These are phyloP conservation scores for Calypte anna DNA, from an alignment of 2,113 vertebrate species.

Conservation along the genomic window DNA sequence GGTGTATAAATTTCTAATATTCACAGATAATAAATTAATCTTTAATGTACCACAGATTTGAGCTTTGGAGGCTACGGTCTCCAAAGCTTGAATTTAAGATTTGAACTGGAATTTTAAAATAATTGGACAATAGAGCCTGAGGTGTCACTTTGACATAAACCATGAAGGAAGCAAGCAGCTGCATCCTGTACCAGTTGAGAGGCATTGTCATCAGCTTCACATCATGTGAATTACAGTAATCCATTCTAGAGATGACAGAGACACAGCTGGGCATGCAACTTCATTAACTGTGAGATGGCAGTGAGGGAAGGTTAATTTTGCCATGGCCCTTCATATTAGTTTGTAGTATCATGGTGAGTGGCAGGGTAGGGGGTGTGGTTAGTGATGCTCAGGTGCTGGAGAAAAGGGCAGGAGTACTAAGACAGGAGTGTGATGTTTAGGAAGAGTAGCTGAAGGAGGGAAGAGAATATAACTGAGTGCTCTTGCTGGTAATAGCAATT, in stretches of 20 bases:
- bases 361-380: not conserved
- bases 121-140: not conserved
- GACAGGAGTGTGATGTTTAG: not conserved
- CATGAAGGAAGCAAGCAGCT: not conserved
- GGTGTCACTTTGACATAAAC: not conserved
- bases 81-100: not conserved
- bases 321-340: not conserved
- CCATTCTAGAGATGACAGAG: not conserved
- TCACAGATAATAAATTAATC: not conserved
- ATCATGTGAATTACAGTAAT: not conserved
- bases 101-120: not conserved
- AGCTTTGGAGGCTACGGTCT: not conserved
- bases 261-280: not conserved
- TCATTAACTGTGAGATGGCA: not conserved
- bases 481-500: not conserved
- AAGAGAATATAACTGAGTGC: not conserved
- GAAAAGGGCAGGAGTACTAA: not conserved
- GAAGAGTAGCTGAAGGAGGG: not conserved
- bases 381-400: not conserved
- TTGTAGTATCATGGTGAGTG: not conserved
- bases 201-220: not conserved
- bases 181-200: not conserved
- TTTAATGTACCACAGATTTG: not conserved
- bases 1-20: not conserved
- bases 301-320: not conserved